Base-by-base conservation (phyloP, 2,888 invertebrate genomes). In the Cotesia congregata region DNA sequence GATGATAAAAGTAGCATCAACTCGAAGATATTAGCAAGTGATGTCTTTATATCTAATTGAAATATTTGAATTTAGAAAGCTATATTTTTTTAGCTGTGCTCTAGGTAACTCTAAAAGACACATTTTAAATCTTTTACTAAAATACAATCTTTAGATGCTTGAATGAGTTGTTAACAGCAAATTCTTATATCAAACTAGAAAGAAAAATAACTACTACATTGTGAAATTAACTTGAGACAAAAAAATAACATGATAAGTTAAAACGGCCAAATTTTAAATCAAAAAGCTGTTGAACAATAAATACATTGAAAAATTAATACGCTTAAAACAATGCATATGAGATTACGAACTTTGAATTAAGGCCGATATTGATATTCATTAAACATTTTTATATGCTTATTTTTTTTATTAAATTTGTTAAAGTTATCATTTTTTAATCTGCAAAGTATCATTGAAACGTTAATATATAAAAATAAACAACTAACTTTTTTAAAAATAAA, bases 321-420 rank as follows among this genome's bases (percentile, higher is more conserved):
- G 60, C n/a, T 67, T 30, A 4, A 59, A 60, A 61, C 59, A 59
- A 67, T 17, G 60, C 60, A 67, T 59, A 59, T 67, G 30, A 30
- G 75, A 75, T 70, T 39, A 70, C 65, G 75, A 64, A 75, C 71
- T 75, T 75, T 75, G 75, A 65, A 75, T 75, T 75, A 41, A 15
- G 41, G 6, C 59, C 64, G 67, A 75, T 71, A 75, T 38, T 41
- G 12, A 39, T 30, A 30, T 30, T 62, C 15, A 74, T 15, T 74
- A 30, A 40, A 62, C 20, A 67, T 69, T 40, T 65, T 65, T 69
- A n/a, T 15, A 68, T 20, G 30, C 15, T 41, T 71, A 20, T 73
- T 59, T 50, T 64, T 59, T 68, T 7, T 15, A 39, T 68, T 68
- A 1, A 68, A 12, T 4, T 68, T 38, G 0, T 50, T 12, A 15